Conservation (phyloP, 1,140 invertebrate genomes). For the Xylocopa sonorina region DNA sequence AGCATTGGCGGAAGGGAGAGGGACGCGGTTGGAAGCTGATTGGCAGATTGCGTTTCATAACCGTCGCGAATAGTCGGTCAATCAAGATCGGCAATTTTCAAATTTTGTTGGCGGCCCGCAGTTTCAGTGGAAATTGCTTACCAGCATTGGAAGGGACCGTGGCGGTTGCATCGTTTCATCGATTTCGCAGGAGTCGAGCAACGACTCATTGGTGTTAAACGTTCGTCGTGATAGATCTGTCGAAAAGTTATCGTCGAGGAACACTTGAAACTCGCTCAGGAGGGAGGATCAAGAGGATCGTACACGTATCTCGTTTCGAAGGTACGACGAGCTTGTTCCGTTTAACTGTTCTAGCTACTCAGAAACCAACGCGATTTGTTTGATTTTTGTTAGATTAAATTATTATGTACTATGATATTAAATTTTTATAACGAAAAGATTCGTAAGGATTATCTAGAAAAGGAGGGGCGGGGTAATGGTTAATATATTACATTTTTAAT, state of each 20-base stretch:
- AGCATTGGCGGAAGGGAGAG: background rate
- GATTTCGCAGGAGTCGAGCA: background rate
- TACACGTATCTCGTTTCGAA: background rate
- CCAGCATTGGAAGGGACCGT: background rate
- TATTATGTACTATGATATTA: too few species aligned
- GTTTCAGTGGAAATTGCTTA: constrained; percentile 35
- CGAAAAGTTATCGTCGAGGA: too few species aligned
- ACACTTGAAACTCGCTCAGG: background rate
- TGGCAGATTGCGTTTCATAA: constrained; percentile 45
- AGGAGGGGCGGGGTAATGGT: too few species aligned
- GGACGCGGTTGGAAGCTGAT: constrained; percentile 40
- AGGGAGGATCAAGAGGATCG: background rate
- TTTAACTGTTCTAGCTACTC: background rate
- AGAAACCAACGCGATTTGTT: too few species aligned
- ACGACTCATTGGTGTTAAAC: background rate
- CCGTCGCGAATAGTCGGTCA: constrained; percentile 27
- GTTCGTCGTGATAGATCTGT: background rate
- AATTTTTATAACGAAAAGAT: too few species aligned
- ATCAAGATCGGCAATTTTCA: constrained; percentile 52
- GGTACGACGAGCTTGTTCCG: background rate
- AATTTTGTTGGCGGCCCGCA: constrained; percentile 28
- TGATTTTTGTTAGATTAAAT: too few species aligned
- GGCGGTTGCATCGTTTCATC: background rate
- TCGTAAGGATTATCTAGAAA: too few species aligned
- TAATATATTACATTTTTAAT: too few species aligned